These are phyloP conservation scores for Aethina tumida DNA, from an alignment of 1,140 invertebrate genomes.

Conservation along the genomic window DNA sequence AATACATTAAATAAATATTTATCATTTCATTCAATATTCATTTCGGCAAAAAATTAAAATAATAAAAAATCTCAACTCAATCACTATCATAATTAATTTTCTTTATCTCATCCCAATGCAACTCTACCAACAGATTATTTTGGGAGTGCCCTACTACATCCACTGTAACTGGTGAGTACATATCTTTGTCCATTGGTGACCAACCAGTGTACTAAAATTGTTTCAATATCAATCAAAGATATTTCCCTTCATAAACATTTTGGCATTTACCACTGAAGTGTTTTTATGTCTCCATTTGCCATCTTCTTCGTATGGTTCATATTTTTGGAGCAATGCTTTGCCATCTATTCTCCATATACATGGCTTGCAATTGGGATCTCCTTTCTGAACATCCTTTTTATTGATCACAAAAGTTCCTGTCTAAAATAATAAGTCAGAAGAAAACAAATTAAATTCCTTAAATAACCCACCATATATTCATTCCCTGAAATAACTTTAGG, in stretches of 20 bases:
- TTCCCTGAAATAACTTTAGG: constrained; percentile 1
- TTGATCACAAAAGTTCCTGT: constrained; percentile 32
- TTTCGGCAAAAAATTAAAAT: too few relatives aligned
- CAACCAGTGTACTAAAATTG: constrained; percentile 33
- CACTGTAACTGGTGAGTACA: constrained; percentile 28
- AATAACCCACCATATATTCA: constrained; percentile 1
- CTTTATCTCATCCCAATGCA: constrained; percentile 30
- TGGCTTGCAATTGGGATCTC: constrained; percentile 28
- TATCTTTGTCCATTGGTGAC: constrained; percentile 32
- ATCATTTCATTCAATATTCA: too few relatives aligned
- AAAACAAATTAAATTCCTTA: too few relatives aligned
- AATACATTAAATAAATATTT: too few relatives aligned
- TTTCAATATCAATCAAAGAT: background rate
- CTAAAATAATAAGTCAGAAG: constrained; percentile 27
- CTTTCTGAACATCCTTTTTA: constrained; percentile 31
- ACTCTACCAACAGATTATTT: constrained; percentile 25
- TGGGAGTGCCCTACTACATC: constrained; percentile 23
- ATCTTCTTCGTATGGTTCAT: constrained; percentile 59
- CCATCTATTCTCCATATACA: constrained; percentile 69
- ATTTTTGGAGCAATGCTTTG: constrained; percentile 67
- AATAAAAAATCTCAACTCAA: too few relatives aligned
- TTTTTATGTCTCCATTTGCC: constrained; percentile 62
- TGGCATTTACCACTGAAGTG: constrained; percentile 57
- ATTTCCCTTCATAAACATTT: constrained; percentile 5
- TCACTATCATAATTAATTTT: constrained; percentile 26